These are phyloP conservation scores for Leptobrachium ailaonicum DNA, from an alignment of 2,113 vertebrate species.

Conservation along the genomic window DNA sequence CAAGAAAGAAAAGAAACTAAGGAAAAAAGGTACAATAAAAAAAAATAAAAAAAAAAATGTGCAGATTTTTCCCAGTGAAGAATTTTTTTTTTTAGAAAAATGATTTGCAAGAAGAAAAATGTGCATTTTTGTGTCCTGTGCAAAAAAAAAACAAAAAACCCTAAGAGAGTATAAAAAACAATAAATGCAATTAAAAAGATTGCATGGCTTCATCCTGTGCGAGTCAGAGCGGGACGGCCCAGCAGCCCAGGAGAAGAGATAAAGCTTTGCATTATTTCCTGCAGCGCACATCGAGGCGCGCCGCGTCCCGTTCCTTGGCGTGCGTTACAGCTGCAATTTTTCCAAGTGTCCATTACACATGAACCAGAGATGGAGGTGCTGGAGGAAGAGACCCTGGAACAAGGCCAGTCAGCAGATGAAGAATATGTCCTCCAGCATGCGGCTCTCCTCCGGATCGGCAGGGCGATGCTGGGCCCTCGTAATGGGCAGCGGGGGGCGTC, in stretches of 20 bases:
- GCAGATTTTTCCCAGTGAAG: too few species aligned
- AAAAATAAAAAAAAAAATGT: too few species aligned
- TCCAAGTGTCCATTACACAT: neutral
- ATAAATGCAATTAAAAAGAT: too few species aligned
- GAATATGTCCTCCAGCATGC: slow-evolving; percentile 91
- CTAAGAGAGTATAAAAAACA: too few species aligned
- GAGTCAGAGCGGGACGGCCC: neutral
- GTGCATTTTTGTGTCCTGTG: too few species aligned
- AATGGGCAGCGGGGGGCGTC: slow-evolving; percentile 44
- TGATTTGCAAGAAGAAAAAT: too few species aligned
- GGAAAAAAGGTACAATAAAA: too few species aligned
- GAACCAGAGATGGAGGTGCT: neutral
- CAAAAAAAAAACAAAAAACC: too few species aligned
- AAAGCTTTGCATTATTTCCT: neutral
- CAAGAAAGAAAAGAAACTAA: too few species aligned
- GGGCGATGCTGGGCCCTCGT: slow-evolving; percentile 50
- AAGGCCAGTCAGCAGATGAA: slow-evolving; percentile 79
- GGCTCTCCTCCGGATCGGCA: slow-evolving; percentile 80
- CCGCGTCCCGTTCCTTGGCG: neutral
- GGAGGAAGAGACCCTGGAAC: neutral
- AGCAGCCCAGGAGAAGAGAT: neutral
- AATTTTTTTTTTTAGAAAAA: too few species aligned
- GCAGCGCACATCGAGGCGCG: neutral
- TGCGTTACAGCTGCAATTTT: neutral
- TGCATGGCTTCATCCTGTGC: slow-evolving; percentile 1